Base-by-base conservation (phyloP, 2,113 vertebrate species). In the Tragelaphus scriptus region DNA sequence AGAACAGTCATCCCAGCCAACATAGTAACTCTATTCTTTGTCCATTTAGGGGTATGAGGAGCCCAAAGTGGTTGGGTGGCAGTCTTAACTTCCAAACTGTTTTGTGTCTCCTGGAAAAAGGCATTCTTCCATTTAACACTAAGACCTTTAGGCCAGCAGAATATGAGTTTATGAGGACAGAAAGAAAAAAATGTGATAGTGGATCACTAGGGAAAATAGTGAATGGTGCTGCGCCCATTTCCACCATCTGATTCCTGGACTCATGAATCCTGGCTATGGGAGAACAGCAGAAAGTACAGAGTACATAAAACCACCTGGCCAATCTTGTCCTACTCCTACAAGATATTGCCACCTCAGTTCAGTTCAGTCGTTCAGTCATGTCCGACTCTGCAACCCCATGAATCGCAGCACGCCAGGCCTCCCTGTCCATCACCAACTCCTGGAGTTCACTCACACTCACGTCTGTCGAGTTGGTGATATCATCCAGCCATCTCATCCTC, bases 401-500 rank as follows among this genome's bases (percentile, higher is more conserved):
- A 26, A 26, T 2, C 5, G 10, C 58, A 59, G 58, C 23, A 59
- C 1, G 4, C 4, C 23, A 26, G 58, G 23, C 58, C 25, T 59
- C 25, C 58, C 25, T 13, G 25, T 59, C 11, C 25, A 28, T 59
- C 58, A 59, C 58, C 25, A 59, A 28, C 58, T 28, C 58, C 25
- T 26, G 12, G 58, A 59, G 25, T 59, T 59, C 25, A 28, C 25
- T 59, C 58, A 59, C 2, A 59, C 2, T 59, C 11, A 59, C 0
- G 0, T 26, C 58, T 25, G 28, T 59, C 5, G 25, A 59, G 58
- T 59, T 2, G 0, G 25, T 26, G 58, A 59, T 26, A 0, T 25
- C 58, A 59, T 2, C 0, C 58, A 59, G 5, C 25, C 58, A 59
- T 59, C 21, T 56, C 21, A 59, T 28, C 11, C 58, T 28, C 25